Conservation (phyloP, 92 coral and sea anemone species). For the Metridium senile region DNA sequence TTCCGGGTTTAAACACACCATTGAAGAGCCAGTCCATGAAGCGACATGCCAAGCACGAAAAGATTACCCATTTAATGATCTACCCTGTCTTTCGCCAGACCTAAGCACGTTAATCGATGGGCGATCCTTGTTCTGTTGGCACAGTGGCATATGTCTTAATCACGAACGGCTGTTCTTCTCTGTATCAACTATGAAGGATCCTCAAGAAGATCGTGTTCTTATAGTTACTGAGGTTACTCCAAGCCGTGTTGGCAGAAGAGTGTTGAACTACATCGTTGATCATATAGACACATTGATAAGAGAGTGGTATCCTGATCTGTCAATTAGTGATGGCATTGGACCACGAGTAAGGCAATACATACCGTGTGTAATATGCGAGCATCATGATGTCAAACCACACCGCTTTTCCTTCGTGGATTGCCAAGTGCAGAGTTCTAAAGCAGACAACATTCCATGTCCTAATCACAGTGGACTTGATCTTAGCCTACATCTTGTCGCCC, state of each 20-base stretch:
- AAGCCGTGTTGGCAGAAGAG: conserved; percentile 84
- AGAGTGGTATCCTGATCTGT: conserved; percentile 94
- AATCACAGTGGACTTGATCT: conserved; percentile 60
- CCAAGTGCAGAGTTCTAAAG: conserved; percentile 67
- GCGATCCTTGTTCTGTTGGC: conserved; percentile 84
- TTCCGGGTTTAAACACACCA: not conserved
- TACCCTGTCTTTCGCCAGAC: conserved; percentile 60
- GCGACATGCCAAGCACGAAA: conserved; percentile 59
- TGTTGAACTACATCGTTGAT: conserved; percentile 89
- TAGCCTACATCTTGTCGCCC: conserved; percentile 85
- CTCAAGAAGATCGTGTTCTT: conserved; percentile 43
- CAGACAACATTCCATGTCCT: conserved; percentile 86
- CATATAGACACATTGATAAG: conserved; percentile 94
- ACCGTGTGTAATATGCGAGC: conserved; percentile 85
- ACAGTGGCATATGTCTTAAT: conserved; percentile 88
- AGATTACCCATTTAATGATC: conserved; percentile 55
- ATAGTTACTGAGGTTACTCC: conserved; percentile 90
- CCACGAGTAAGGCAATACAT: conserved; percentile 74
- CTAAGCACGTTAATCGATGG: conserved; percentile 67
- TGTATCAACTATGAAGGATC: conserved; percentile 65
- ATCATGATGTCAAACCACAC: conserved; percentile 63
- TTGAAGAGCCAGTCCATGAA: conserved; percentile 28
- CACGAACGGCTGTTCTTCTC: conserved; percentile 77
- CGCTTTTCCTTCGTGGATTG: conserved; percentile 81
- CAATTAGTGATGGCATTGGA: conserved; percentile 68